Evolutionary conservation across 1,140 invertebrate genomes (phyloP), one percentile per base, ranked within the genome.

Genomic region (Nymphalis io): DNA sequence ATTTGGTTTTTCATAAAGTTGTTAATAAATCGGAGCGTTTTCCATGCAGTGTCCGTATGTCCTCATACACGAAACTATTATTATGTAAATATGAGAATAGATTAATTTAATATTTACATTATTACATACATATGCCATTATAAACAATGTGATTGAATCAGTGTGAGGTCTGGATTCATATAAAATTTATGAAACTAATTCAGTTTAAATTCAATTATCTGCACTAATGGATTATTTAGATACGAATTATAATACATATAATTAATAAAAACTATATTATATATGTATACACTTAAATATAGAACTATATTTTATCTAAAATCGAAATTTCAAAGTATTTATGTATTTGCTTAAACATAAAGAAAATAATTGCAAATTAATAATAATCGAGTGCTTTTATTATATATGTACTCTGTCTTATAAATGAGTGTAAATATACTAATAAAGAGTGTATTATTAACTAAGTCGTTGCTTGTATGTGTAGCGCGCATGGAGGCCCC

Each of bases 401-500:
- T n/a, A 27, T 27, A 11, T 15, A 1, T 27, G 23, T n/a, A 8
- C 13, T 42, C 51, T 55, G n/a, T n/a, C n/a, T n/a, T n/a, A 27
- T 15, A 59, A 39, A 18, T 39, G 33, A 59, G 44, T 61, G 44
- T 61, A 11, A 21, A 46, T 23, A 23, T 23, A 46, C 3, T 12
- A 46, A 44, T 40, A 16, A 40, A 23, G 33, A 60, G 23, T 59
- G 39, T 63, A 8, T 51, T 51, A 70, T 63, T 79, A 81, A 81
- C 68, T 63, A 21, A 61, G 38, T 74, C 46, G 46, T 81, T 93
- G 40, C 46, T 51, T 93, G 86, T 90, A 90, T 92, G 92, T 93
- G 90, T 85, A 91, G 87, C 84, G 82, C 80, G 69, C 84, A 81
- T 62, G 94, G 95, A 93, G 95, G 95, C 93, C 95, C 95, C 86